A percentile compares a stretch with the other conserved stretches of the same genome.
Conservation (phyloP, 2,888 invertebrate species). For the Aleiodes leptofemur region DNA sequence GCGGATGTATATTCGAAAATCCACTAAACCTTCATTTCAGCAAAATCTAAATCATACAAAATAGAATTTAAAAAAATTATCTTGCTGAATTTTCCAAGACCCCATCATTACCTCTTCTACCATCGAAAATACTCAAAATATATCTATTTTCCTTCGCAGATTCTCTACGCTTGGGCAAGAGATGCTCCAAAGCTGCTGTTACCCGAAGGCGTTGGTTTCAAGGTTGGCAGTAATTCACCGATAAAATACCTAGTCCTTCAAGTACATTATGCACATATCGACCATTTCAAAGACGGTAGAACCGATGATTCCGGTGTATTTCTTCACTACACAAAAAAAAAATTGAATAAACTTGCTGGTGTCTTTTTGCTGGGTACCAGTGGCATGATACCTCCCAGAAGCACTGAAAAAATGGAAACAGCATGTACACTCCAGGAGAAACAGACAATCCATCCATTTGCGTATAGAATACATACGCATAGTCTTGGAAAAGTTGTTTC, state of each 20-base stretch:
- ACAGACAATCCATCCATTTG: slow-evolving; percentile 94
- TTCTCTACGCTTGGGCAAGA: slow-evolving; percentile 96
- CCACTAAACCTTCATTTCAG: no score
- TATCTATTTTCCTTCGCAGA: slow-evolving; percentile 75
- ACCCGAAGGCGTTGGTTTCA: slow-evolving; percentile 93
- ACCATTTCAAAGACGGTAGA: slow-evolving; percentile 82
- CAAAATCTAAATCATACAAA: no score
- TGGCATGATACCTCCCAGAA: slow-evolving; percentile 84
- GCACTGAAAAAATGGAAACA: slow-evolving; percentile 91
- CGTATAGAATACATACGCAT: slow-evolving; percentile 96
- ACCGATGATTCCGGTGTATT: slow-evolving; percentile 91
- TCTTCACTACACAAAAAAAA: slow-evolving; percentile 85
- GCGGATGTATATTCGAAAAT: no score
- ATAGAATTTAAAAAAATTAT: no score
- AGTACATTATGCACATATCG: slow-evolving; percentile 88
- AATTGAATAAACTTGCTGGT: slow-evolving; percentile 92
- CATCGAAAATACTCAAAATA: no score
- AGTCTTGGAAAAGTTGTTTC: slow-evolving; percentile 89
- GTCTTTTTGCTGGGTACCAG: slow-evolving; percentile 93
- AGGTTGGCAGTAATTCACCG: slow-evolving; percentile 88
- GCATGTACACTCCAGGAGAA: slow-evolving; percentile 88
- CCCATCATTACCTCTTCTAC: no score
- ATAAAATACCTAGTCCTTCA: slow-evolving; percentile 95
- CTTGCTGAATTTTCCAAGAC: no score
- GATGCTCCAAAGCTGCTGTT: slow-evolving; percentile 90